Evolutionary conservation across 1,140 invertebrate genomes (phyloP).

Genomic region (Limonius californicus): DNA sequence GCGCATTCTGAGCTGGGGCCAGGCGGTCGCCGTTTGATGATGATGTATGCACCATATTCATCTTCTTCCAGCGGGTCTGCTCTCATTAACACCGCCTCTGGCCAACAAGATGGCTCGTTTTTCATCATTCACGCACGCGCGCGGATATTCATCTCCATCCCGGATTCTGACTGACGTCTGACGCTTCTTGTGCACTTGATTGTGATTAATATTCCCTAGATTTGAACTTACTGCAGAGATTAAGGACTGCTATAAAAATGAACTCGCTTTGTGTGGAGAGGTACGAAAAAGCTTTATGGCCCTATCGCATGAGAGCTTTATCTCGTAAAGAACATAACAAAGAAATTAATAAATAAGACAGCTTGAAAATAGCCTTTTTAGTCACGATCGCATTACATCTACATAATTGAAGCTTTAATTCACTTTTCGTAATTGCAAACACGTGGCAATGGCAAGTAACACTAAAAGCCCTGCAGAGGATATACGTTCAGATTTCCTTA

Average conservation of each 20-base stretch:
- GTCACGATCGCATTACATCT: too few species aligned
- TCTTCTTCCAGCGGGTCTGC: conserved; percentile 26
- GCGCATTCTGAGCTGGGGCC: neutral
- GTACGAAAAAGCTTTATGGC: conserved; percentile 4
- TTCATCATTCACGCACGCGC: conserved; percentile 33
- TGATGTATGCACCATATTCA: conserved; percentile 33
- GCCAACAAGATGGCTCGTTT: conserved; percentile 31
- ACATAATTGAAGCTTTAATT: too few species aligned
- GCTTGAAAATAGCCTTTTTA: too few species aligned
- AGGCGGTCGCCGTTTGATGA: conserved; percentile 23
- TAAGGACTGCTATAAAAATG: conserved; percentile 25
- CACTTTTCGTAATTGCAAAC: too few species aligned
- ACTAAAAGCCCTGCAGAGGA: too few species aligned
- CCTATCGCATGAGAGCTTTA: conserved; percentile 7
- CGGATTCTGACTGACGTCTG: conserved; percentile 27
- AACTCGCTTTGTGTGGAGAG: conserved; percentile 6
- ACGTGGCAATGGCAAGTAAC: too few species aligned
- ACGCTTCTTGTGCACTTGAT: conserved; percentile 29
- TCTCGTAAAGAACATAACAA: conserved; percentile 4
- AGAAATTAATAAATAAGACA: neutral
- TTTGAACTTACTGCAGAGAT: conserved; percentile 27
- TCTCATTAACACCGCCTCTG: conserved; percentile 30
- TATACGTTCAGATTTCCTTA: too few species aligned
- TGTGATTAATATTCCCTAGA: conserved; percentile 37
- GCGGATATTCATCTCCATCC: conserved; percentile 27